Conservation (phyloP, 2,113 vertebrate species). For the Plotosus lineatus region DNA sequence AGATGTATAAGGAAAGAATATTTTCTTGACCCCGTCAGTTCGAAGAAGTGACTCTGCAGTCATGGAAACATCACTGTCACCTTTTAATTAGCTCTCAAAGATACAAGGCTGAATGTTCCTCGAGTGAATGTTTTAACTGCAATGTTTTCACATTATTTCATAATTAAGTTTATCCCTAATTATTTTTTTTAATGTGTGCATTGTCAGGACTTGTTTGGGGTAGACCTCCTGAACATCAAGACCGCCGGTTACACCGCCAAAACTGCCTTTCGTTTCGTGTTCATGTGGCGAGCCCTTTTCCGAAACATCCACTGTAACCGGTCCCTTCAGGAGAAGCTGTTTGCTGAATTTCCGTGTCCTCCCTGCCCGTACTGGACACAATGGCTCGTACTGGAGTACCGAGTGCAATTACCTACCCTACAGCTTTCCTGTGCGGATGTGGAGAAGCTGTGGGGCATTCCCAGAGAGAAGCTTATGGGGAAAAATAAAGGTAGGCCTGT, state of each 20-base stretch:
- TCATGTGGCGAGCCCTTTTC: conserved; percentile 56
- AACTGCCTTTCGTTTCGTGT: conserved; percentile 60
- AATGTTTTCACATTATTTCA: background rate
- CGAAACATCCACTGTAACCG: conserved; percentile 61
- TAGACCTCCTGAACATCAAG: conserved; percentile 37
- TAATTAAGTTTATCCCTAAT: background rate
- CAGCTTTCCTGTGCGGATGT: conserved; percentile 51
- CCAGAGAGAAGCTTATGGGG: conserved; percentile 43
- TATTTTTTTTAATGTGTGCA: background rate
- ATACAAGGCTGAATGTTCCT: background rate
- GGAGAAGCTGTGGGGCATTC: conserved; percentile 59
- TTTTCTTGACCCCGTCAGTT: no score
- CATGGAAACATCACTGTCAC: background rate
- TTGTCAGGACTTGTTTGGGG: conserved; percentile 57
- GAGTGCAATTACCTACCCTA: conserved; percentile 58
- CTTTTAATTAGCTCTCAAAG: background rate
- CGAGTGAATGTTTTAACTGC: background rate
- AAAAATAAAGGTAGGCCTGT: conserved; percentile 50
- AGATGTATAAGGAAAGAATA: no score
- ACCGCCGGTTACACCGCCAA: conserved; percentile 48
- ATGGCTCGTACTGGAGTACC: conserved; percentile 62
- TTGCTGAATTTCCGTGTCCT: conserved; percentile 39
- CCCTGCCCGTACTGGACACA: conserved; percentile 57
- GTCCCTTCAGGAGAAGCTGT: conserved; percentile 65
- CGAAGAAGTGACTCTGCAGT: no score